Conservation (phyloP, 2,797 vertebrate species). For the Champsocephalus esox region DNA sequence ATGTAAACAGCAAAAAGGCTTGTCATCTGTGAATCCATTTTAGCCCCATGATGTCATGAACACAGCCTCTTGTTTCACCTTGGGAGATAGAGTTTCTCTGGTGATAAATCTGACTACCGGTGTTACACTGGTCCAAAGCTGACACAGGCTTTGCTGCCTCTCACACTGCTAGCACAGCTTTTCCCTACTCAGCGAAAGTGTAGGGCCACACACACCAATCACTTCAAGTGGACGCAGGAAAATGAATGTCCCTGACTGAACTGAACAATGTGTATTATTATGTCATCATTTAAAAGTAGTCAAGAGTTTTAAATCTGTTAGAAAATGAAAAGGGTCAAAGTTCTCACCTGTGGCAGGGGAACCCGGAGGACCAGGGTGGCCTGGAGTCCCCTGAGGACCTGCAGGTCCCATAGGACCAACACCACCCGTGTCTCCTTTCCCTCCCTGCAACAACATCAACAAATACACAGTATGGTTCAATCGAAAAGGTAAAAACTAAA, state of each 20-base stretch:
- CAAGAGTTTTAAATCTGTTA: not conserved
- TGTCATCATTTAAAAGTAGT: not conserved
- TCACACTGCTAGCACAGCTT: constrained; percentile 22
- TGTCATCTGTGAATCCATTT: constrained; percentile 65
- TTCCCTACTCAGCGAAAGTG: constrained; percentile 13
- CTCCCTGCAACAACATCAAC: constrained; percentile 83
- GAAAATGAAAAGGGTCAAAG: not conserved
- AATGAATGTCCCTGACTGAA: not conserved
- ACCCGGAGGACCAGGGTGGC: constrained; percentile 92
- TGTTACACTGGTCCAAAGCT: constrained; percentile 60
- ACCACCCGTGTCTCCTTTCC: constrained; percentile 90
- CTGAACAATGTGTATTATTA: not conserved
- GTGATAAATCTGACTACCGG: constrained; percentile 70
- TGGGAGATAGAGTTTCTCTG: constrained; percentile 72
- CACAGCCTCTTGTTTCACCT: constrained; percentile 65
- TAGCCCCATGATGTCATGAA: constrained; percentile 78
- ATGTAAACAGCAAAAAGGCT: constrained; percentile 53
- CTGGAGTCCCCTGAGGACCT: constrained; percentile 91
- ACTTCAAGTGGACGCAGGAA: not conserved
- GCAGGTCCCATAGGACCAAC: constrained; percentile 89
- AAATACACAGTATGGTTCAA: constrained; percentile 3
- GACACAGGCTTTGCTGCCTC: constrained; percentile 28
- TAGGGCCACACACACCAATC: not conserved
- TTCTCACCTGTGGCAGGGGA: constrained; percentile 87
- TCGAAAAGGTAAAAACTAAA: not conserved